Conservation (phyloP, 2,797 vertebrate species). For the Mormyrus hasselquistii region DNA sequence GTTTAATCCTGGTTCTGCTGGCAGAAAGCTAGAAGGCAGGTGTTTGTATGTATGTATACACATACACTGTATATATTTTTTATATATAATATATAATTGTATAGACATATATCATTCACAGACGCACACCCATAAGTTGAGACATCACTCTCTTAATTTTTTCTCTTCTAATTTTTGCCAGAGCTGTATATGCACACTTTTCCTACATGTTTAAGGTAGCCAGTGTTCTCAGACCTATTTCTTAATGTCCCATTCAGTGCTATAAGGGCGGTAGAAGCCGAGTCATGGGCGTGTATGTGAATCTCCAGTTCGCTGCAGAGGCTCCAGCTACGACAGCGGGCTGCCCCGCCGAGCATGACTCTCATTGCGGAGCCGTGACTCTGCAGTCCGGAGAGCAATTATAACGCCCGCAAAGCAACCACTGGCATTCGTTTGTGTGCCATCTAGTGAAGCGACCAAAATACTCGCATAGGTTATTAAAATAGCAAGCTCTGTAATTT, state of each 20-base stretch:
- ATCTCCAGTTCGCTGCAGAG: not conserved
- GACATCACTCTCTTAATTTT: not conserved
- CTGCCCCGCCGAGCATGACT: slow-evolving; percentile 39
- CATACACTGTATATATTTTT: too few species aligned
- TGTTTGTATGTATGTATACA: too few species aligned
- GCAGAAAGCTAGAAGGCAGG: not conserved
- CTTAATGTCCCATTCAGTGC: not conserved
- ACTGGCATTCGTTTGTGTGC: slow-evolving; percentile 51
- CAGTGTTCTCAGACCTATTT: not conserved
- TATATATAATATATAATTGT: too few species aligned
- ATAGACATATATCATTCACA: too few species aligned
- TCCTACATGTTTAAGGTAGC: not conserved
- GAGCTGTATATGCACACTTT: not conserved
- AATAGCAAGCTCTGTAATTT: slow-evolving; percentile 48
- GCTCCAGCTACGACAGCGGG: slow-evolving; percentile 28
- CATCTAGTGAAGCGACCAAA: slow-evolving; percentile 55
- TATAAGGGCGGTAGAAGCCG: not conserved
- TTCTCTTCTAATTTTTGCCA: not conserved
- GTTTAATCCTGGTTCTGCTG: not conserved
- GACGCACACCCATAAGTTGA: not conserved
- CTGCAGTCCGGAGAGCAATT: slow-evolving; percentile 37
- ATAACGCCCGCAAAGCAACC: slow-evolving; percentile 42
- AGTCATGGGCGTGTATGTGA: not conserved
- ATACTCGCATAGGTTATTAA: slow-evolving; percentile 57
- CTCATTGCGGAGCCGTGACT: slow-evolving; percentile 34